Conservation (phyloP, 2,888 invertebrate genomes). For the Volucella zonaria region DNA sequence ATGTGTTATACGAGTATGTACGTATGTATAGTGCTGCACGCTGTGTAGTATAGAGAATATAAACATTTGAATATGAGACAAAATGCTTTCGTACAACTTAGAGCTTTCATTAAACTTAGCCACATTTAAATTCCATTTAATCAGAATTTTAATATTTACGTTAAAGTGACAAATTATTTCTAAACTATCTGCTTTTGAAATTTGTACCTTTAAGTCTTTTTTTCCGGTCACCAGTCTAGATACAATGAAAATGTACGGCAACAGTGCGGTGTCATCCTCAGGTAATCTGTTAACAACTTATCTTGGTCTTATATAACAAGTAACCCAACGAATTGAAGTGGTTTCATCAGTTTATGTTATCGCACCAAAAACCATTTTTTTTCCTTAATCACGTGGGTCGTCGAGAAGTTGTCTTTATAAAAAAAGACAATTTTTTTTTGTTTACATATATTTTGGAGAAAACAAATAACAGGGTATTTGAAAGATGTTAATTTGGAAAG, state of each 20-base stretch:
- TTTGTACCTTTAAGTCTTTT: background rate
- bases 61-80: background rate
- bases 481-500: conserved; percentile 42
- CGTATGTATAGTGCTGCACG: background rate
- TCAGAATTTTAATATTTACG: too few species aligned
- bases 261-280: conserved; percentile 44
- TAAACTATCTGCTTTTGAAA: too few species aligned
- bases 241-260: background rate
- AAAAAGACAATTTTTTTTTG: background rate
- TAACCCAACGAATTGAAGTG: conserved; percentile 63
- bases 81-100: background rate
- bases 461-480: conserved; percentile 25
- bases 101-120: too few species aligned
- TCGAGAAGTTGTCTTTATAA: conserved; percentile 47
- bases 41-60: background rate
- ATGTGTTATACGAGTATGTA: background rate
- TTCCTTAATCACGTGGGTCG: conserved; percentile 81
- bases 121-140: too few species aligned
- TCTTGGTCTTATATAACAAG: conserved; percentile 34
- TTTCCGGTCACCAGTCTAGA: background rate
- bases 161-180: too few species aligned
- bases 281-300: conserved; percentile 38
- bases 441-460: background rate
- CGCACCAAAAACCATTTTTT: conserved; percentile 79
- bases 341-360: conserved; percentile 71